phyloP scores from a whole-genome alignment of 2,113 vertebrate genomes.

The Sylvia atricapilla region DNA sequence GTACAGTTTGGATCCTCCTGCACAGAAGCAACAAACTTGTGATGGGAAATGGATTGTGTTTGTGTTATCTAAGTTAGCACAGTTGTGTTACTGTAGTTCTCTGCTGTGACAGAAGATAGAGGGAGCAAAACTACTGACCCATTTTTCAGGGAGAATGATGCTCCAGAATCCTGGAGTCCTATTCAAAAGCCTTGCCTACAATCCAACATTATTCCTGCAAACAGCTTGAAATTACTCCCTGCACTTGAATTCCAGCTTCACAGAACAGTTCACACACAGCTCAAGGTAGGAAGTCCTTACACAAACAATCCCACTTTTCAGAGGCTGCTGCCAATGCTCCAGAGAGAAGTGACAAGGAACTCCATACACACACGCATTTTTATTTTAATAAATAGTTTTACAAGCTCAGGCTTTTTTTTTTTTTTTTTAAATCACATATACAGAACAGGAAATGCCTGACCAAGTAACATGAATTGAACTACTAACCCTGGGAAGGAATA shows the following conservation, averaged over 20 bases:
- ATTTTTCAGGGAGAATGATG: not conserved
- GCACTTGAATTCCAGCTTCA: not conserved
- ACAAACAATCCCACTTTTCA: not conserved
- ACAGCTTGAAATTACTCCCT: not conserved
- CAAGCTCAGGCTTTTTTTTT: slow-evolving; percentile 38
- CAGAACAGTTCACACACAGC: not conserved
- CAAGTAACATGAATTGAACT: not conserved
- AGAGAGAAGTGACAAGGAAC: not conserved
- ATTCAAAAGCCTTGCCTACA: not conserved
- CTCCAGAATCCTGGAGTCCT: not conserved
- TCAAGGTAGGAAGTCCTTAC: not conserved
- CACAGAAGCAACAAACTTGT: not conserved
- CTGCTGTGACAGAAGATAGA: not conserved
- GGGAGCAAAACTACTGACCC: not conserved
- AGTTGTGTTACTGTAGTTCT: not conserved
- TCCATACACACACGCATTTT: slow-evolving; percentile 40
- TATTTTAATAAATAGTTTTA: slow-evolving; percentile 73
- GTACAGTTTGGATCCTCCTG: not conserved
- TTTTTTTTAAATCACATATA: slow-evolving; percentile 64
- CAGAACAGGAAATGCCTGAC: slow-evolving; percentile 58
- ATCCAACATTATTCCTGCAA: not conserved
- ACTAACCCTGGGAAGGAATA: not conserved
- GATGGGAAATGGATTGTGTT: not conserved
- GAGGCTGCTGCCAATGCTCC: not conserved
- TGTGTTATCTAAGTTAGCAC: not conserved